Conservation (phyloP, 1,140 invertebrate genomes). For the Cydia strobilella region DNA sequence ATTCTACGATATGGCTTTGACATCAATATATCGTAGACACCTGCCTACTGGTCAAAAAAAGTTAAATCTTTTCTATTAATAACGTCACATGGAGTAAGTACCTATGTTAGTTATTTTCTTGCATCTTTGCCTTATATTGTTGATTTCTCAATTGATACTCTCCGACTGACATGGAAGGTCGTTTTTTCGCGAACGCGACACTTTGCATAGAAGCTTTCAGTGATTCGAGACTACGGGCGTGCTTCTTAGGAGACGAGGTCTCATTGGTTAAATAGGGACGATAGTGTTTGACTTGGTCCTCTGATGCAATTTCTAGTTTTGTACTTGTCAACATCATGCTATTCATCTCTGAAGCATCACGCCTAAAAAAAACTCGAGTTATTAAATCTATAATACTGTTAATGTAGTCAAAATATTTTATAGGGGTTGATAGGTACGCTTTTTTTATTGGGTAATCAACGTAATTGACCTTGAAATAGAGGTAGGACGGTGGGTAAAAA, state of each 20-base stretch:
- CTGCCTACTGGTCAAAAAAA: too few species aligned
- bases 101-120: neutral
- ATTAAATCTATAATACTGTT: neutral
- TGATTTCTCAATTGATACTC: constrained; percentile 63
- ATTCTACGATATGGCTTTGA: too few species aligned
- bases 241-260: neutral
- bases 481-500: too few species aligned
- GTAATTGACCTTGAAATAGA: too few species aligned
- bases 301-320: neutral
- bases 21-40: too few species aligned
- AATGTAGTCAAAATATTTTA: neutral
- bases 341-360: neutral
- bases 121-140: constrained; percentile 44
- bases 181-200: constrained; percentile 55
- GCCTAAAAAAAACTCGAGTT: neutral
- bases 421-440: too few species aligned
- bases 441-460: too few species aligned
- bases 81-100: too few species aligned
- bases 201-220: constrained; percentile 54
- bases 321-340: neutral
- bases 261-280: neutral
- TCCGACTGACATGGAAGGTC: constrained; percentile 55
- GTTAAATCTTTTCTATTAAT: too few species aligned
- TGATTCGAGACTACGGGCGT: neutral
- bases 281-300: neutral